These are phyloP conservation scores for Microplitis demolitor DNA, from an alignment of 1,140 invertebrate species.

Conservation along the genomic window DNA sequence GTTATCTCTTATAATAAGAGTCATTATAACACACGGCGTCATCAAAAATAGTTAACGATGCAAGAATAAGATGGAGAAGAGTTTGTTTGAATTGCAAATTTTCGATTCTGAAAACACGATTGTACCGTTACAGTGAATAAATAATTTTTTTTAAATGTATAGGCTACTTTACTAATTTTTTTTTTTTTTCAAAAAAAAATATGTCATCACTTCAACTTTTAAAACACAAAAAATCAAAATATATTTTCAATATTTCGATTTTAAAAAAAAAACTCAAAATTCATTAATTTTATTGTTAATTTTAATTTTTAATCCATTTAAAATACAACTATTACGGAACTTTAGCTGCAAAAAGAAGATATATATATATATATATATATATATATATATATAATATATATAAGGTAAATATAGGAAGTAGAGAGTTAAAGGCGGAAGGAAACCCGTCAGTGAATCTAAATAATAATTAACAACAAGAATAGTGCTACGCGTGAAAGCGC, in stretches of 20 bases:
- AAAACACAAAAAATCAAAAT: too few relatives aligned
- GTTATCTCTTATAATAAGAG: background rate
- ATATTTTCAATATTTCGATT: too few relatives aligned
- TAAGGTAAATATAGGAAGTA: slow-evolving; percentile 21
- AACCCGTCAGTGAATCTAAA: slow-evolving; percentile 42
- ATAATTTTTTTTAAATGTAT: slow-evolving; percentile 11
- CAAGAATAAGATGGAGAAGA: background rate
- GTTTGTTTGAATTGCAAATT: slow-evolving; percentile 18
- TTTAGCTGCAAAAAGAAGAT: background rate
- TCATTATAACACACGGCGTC: background rate
- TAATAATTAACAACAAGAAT: slow-evolving; percentile 48
- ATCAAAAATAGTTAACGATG: background rate
- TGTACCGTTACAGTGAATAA: slow-evolving; percentile 14
- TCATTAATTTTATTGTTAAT: too few relatives aligned
- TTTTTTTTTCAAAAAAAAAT: background rate
- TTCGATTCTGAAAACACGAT: background rate
- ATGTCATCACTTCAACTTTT: background rate
- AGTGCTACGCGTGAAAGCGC: slow-evolving; percentile 42
- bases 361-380: background rate
- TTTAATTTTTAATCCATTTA: background rate
- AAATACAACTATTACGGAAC: background rate
- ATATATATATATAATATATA: background rate
- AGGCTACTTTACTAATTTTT: background rate
- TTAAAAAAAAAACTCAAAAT: too few relatives aligned
- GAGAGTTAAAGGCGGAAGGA: slow-evolving; percentile 49